Evolutionary conservation across 1,140 invertebrate genomes (phyloP).

Genomic region (Orussus abietinus): DNA sequence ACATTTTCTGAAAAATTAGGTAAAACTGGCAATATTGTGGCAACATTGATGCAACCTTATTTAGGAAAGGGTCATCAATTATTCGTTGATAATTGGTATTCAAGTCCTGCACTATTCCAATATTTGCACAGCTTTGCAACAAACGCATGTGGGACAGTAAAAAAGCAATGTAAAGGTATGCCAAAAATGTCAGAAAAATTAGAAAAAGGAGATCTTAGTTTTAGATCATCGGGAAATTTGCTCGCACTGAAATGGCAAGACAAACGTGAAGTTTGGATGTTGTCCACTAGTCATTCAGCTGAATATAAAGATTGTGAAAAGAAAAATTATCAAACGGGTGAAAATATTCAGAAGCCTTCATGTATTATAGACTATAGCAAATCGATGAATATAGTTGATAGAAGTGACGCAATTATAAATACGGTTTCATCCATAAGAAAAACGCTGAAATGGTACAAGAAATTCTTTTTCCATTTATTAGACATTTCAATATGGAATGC

Average conservation of each 20-base stretch:
- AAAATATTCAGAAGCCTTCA: constrained; percentile 23
- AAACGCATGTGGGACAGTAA: constrained; percentile 24
- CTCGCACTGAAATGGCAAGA: constrained; percentile 22
- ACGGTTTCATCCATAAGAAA: constrained; percentile 17
- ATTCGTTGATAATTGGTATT: constrained; percentile 25
- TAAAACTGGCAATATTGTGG: constrained; percentile 18
- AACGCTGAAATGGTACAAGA: constrained; percentile 28
- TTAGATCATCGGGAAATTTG: constrained; percentile 10
- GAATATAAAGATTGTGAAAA: constrained; percentile 14
- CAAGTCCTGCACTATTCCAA: constrained; percentile 21
- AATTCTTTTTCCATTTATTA: constrained; percentile 26
- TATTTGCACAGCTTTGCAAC: constrained; percentile 19
- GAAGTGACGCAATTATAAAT: constrained; percentile 17
- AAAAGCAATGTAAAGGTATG: constrained; percentile 21
- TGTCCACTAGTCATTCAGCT: constrained; percentile 14
- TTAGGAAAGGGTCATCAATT: constrained; percentile 20
- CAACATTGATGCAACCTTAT: constrained; percentile 23
- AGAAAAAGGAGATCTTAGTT: constrained; percentile 18
- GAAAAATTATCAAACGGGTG: constrained; percentile 13
- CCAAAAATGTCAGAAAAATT: constrained; percentile 24
- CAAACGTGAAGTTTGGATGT: constrained; percentile 19
- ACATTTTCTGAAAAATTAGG: constrained; percentile 16
- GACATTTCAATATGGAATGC: constrained; percentile 16
- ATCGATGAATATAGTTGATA: constrained; percentile 29
- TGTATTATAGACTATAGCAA: constrained; percentile 31